These are phyloP conservation scores for Cyrtodaria siliqua DNA, from an alignment of 2,888 invertebrate species.

Conservation along the genomic window DNA sequence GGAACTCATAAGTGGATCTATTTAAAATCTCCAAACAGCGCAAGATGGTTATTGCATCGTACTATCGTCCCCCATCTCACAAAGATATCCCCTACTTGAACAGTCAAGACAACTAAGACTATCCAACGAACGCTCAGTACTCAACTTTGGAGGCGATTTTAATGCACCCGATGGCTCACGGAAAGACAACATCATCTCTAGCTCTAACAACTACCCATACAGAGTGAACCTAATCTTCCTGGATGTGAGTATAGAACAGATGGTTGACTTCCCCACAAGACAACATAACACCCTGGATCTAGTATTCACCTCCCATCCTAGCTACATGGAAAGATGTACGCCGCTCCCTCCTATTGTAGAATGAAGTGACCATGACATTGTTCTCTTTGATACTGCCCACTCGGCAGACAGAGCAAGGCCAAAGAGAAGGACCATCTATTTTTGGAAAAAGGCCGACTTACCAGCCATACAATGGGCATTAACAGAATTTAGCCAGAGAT, in stretches of 20 bases:
- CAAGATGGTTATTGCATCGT: constrained; percentile 22
- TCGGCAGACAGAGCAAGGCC: constrained; percentile 27
- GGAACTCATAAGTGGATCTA: constrained; percentile 26
- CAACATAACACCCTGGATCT: constrained; percentile 41
- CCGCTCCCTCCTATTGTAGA: constrained; percentile 33
- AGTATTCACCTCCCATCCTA: constrained; percentile 36
- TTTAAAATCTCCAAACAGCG: constrained; percentile 6
- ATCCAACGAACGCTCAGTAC: not conserved
- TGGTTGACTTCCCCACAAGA: constrained; percentile 44
- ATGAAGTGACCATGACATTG: constrained; percentile 48
- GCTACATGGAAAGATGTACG: constrained; percentile 32
- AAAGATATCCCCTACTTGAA: constrained; percentile 17
- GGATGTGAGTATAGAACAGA: constrained; percentile 34
- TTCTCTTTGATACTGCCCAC: constrained; percentile 31
- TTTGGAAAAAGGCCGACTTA: constrained; percentile 32
- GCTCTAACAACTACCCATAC: constrained; percentile 12
- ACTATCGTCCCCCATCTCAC: constrained; percentile 33
- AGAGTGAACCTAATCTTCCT: constrained; percentile 27
- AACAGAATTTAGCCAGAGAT: no score
- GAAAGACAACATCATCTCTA: constrained; percentile 17
- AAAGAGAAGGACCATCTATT: constrained; percentile 29
- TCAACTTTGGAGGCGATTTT: constrained; percentile 22
- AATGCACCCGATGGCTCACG: constrained; percentile 34
- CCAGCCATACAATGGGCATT: constrained; percentile 19
- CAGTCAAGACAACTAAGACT: not conserved